Base-by-base conservation (phyloP, 2,797 vertebrate species). In the Paramormyrops hopkinsi region DNA sequence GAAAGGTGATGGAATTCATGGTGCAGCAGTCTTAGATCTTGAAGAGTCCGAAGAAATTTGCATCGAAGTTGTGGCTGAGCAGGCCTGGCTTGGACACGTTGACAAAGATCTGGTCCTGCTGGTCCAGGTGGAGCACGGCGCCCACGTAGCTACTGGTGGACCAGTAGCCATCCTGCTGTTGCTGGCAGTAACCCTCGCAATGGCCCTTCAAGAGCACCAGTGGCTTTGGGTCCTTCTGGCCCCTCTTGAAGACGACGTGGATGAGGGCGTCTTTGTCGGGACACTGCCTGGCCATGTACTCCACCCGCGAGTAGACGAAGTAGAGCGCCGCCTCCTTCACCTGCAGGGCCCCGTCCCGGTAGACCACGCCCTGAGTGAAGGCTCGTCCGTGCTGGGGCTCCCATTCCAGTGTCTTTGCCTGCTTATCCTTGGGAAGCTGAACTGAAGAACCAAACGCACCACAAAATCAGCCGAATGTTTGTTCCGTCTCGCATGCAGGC, bases 11-110 rank as follows among this genome's bases (percentile, higher is more conserved):
- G 54, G n/a, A 46, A 87, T 29, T 41, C 7, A 6, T 25, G 7
- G 44, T 44, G n/a, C 3, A n/a, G 41, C 65, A 4, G 29, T 44
- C 92, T 93, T 90, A 97, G 93, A 99, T 95, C 92, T 97, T 97
- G 93, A 98, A 98, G 87, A 99, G 93, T 46, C 98, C 98, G 37
- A 99, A 99, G 94, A 97, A 99, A 48, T 97, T 99, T 92, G 93
- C 96, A 0, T 97, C 90, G 91, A 96, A 95, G 51, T 95, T 92
- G 56, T 94, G 95, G 91, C 92, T 97, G 11, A 99, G 94, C 83
- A 94, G 44, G 0, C 0, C 0, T 0, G 96, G 94, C 19, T 96
- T 94, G 0, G 98, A 98, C 2, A 98, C 95, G 0, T 96, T 98
- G 90, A 99, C 98, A 0, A 95, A 96, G 46, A 99, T 92, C 2